Evolutionary conservation across 1,140 invertebrate genomes (phyloP).

Genomic region (Brachionus calyciflorus): DNA sequence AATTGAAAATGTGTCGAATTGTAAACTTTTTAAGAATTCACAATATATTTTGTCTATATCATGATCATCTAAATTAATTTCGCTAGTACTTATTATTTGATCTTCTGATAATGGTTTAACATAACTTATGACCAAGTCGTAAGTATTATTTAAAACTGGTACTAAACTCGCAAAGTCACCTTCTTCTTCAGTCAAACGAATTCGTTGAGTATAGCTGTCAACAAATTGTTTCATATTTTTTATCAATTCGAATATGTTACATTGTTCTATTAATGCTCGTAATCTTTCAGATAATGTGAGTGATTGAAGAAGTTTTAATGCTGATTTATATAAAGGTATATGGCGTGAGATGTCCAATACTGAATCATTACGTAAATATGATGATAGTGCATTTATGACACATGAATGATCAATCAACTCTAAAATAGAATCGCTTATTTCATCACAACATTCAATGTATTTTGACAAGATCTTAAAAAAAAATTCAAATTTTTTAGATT

Average conservation of each 20-base stretch:
- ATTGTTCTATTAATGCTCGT: constrained; percentile 68
- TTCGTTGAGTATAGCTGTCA: constrained; percentile 79
- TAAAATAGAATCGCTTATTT: constrained; percentile 62
- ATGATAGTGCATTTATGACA: constrained; percentile 79
- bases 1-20: constrained; percentile 88
- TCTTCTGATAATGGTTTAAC: constrained; percentile 41
- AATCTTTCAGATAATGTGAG: constrained; percentile 71
- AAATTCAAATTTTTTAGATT: neutral
- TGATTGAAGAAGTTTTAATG: constrained; percentile 75
- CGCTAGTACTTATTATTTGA: neutral
- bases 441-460: constrained; percentile 5
- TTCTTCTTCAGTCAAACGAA: constrained; percentile 66
- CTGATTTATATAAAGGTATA: constrained; percentile 81
- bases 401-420: constrained; percentile 77
- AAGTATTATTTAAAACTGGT: constrained; percentile 24
- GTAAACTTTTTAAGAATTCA: constrained; percentile 78
- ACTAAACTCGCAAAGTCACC: constrained; percentile 44
- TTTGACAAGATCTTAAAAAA: constrained; percentile 36
- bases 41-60: constrained; percentile 69
- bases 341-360: constrained; percentile 90
- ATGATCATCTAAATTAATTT: neutral
- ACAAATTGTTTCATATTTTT: constrained; percentile 83
- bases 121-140: constrained; percentile 10
- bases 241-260: constrained; percentile 65
- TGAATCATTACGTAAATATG: constrained; percentile 88